phyloP scores from a whole-genome alignment of 2,797 vertebrate species.

The Carapus acus region DNA sequence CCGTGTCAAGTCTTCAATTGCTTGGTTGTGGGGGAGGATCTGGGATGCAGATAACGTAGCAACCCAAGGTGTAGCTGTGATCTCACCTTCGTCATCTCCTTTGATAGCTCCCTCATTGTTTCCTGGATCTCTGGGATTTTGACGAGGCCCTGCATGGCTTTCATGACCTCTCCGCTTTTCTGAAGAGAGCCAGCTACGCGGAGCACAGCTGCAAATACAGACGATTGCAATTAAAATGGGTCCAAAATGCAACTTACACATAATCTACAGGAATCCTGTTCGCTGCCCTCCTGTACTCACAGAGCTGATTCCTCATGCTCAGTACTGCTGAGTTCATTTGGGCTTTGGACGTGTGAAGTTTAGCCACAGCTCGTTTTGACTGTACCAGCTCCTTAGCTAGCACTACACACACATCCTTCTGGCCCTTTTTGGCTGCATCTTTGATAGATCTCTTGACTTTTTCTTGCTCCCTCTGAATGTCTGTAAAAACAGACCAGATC shows the following conservation, averaged over 20 bases:
- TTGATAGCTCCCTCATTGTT: conserved; percentile 95
- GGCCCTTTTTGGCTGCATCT: conserved; percentile 93
- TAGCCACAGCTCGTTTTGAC: conserved; percentile 84
- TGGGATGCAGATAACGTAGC: no score
- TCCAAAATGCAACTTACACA: neutral
- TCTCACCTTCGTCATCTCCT: conserved; percentile 98
- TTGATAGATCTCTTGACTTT: conserved; percentile 96
- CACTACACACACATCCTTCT: conserved; percentile 89
- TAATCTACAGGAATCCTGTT: neutral
- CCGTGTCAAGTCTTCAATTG: no score
- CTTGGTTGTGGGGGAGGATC: no score
- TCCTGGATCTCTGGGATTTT: conserved; percentile 98
- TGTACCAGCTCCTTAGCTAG: conserved; percentile 94
- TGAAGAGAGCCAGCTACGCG: conserved; percentile 88
- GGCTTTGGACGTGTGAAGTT: conserved; percentile 93
- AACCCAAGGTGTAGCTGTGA: conserved; percentile 2
- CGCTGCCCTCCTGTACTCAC: conserved; percentile 69
- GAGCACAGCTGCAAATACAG: conserved; percentile 75
- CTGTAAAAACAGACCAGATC: no score
- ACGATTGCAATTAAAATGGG: conserved; percentile 4
- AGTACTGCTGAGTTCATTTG: conserved; percentile 97
- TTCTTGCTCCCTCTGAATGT: conserved; percentile 95
- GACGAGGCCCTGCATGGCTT: conserved; percentile 92
- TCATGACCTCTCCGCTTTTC: conserved; percentile 99
- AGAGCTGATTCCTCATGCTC: conserved; percentile 97